phyloP scores from a whole-genome alignment of 2,888 invertebrate genomes.

The Elgonia sp. region DNA sequence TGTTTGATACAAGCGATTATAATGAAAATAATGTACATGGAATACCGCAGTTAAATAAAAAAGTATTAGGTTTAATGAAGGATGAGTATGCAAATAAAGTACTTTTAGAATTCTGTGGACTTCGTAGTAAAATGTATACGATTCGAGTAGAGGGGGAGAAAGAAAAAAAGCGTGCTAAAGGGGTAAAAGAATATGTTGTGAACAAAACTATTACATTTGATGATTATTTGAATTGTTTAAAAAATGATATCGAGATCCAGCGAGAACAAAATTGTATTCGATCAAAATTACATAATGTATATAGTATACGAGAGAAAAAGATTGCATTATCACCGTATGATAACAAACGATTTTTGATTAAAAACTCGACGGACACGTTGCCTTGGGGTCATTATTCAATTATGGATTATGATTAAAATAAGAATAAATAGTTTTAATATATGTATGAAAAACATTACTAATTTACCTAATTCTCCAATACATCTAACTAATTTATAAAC shows the following conservation, averaged over 20 bases:
- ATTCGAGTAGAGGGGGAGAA: not conserved
- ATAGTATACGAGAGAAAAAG: not conserved
- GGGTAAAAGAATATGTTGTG: not conserved
- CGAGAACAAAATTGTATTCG: not conserved
- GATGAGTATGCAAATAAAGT: slow-evolving; percentile 71
- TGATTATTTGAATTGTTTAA: not conserved
- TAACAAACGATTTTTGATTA: too few relatives aligned
- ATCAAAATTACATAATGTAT: not conserved
- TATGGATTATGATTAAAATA: too few relatives aligned
- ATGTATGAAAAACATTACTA: too few relatives aligned
- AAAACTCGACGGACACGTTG: too few relatives aligned
- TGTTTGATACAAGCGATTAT: slow-evolving; percentile 82
- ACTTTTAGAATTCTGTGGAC: not conserved
- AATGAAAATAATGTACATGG: slow-evolving; percentile 7
- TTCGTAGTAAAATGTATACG: slow-evolving; percentile 26
- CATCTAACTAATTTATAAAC: too few relatives aligned
- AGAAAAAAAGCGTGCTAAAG: not conserved
- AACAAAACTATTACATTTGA: slow-evolving; percentile 15
- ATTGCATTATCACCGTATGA: too few relatives aligned
- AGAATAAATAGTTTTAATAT: too few relatives aligned
- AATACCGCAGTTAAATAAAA: not conserved
- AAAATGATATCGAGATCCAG: not conserved
- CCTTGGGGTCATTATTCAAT: too few relatives aligned
- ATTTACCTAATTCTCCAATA: too few relatives aligned
- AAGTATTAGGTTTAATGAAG: slow-evolving; percentile 19